Percentiles rank a stretch among this genome's conserved stretches.
Conservation (phyloP, 2,888 invertebrate genomes). For the Thecophora atra region DNA sequence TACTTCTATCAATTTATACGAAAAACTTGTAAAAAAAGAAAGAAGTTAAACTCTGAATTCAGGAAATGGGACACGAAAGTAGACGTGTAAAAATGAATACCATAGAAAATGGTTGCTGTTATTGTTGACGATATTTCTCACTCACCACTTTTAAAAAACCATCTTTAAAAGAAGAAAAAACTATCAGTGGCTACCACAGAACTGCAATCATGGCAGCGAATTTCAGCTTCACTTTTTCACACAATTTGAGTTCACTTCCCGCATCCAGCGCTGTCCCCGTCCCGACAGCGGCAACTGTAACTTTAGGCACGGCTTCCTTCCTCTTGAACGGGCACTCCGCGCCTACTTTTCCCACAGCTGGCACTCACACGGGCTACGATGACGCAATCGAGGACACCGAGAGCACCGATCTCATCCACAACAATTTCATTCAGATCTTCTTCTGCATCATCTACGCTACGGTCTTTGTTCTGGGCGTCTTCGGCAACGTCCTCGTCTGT, state of each 20-base stretch:
- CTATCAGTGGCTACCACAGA: not conserved
- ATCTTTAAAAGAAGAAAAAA: not conserved
- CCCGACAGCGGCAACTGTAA: not conserved
- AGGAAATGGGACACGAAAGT: not conserved
- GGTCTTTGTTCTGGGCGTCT: slow-evolving; percentile 83
- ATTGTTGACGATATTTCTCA: not conserved
- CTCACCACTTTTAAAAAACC: not conserved
- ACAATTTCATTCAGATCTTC: slow-evolving; percentile 60
- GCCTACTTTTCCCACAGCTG: slow-evolving; percentile 23
- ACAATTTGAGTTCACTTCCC: not conserved
- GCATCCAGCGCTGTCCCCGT: too few species aligned
- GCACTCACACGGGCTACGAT: slow-evolving; percentile 20
- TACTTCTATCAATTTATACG: too few species aligned
- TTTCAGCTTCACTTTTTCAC: not conserved
- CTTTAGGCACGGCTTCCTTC: slow-evolving; percentile 1
- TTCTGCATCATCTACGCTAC: slow-evolving; percentile 62
- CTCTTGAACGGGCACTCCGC: not conserved
- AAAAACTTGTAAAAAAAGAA: too few species aligned
- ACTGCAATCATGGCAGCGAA: not conserved
- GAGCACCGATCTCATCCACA: slow-evolving; percentile 53
- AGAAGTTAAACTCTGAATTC: too few species aligned
- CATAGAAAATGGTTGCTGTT: not conserved
- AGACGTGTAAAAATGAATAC: not conserved
- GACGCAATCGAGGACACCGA: not conserved
- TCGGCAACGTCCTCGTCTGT: slow-evolving; percentile 91